Percentiles rank a stretch among this genome's conserved stretches.
These are phyloP conservation scores for Palythoa caribaeorum DNA, from an alignment of 92 coral and sea anemone species.

Conservation along the genomic window DNA sequence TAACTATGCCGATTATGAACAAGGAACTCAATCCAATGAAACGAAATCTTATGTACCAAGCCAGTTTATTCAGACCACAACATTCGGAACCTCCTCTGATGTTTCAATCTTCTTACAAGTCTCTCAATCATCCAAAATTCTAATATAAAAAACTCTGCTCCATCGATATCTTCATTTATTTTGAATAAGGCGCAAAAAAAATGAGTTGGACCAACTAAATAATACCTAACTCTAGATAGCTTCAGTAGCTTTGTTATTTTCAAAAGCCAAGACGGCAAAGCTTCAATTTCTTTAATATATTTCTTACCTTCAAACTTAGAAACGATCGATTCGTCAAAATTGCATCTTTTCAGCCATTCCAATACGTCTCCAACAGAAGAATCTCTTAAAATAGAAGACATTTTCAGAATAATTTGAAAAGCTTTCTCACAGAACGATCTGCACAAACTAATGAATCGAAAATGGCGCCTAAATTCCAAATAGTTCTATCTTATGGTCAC, in stretches of 20 bases:
- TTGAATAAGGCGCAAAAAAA: no score
- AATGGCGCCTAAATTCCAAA: not conserved
- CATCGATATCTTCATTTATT: slow-evolving; percentile 44
- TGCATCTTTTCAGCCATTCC: slow-evolving; percentile 51
- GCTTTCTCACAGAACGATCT: not conserved
- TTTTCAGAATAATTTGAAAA: not conserved
- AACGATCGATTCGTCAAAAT: slow-evolving; percentile 41
- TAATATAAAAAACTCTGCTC: slow-evolving; percentile 39
- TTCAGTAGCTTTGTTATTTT: not conserved
- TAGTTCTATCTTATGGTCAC: not conserved
- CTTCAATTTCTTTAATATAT: not conserved
- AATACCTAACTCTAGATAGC: not conserved
- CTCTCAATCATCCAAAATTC: slow-evolving; percentile 56
- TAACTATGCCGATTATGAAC: not conserved
- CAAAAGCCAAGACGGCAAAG: not conserved
- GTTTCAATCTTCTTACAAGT: slow-evolving; percentile 33
- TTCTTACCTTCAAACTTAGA: slow-evolving; percentile 51
- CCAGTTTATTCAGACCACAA: slow-evolving; percentile 54
- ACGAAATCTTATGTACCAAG: slow-evolving; percentile 40
- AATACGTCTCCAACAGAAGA: slow-evolving; percentile 38
- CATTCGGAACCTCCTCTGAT: slow-evolving; percentile 20
- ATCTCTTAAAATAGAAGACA: not conserved
- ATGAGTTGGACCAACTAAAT: not conserved
- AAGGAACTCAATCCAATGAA: not conserved
- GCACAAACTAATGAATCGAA: slow-evolving; percentile 11